These are phyloP conservation scores for Eulithis testata DNA, from an alignment of 2,888 invertebrate species.

Conservation along the genomic window DNA sequence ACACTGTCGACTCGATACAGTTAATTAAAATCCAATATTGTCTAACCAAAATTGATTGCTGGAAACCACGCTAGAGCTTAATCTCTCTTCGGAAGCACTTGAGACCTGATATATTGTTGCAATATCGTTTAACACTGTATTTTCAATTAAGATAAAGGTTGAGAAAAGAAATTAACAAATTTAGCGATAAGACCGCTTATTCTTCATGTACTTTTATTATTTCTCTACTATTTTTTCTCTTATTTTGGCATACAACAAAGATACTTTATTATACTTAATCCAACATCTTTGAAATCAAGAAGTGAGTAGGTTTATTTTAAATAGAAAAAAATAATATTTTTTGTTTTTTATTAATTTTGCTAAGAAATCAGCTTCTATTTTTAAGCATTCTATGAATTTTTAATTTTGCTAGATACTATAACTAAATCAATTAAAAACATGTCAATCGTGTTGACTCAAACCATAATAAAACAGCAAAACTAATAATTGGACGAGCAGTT, in stretches of 20 bases:
- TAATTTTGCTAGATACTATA: no score
- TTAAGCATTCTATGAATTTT: no score
- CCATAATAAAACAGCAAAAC: conserved; percentile 1
- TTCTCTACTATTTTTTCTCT: no score
- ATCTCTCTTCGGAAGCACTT: conserved; percentile 49
- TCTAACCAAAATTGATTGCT: conserved; percentile 82
- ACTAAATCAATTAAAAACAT: not conserved
- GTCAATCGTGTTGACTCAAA: conserved; percentile 2
- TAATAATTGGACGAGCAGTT: conserved; percentile 15
- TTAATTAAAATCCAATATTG: conserved; percentile 85
- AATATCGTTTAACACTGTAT: conserved; percentile 39
- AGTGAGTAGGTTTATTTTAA: no score
- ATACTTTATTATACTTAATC: no score
- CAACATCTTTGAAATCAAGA: no score
- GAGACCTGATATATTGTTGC: conserved; percentile 45
- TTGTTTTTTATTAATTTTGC: no score
- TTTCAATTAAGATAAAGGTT: conserved; percentile 22
- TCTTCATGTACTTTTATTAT: no score
- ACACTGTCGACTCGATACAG: conserved; percentile 66
- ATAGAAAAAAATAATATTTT: no score
- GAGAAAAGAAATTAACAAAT: not conserved
- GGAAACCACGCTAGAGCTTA: conserved; percentile 60
- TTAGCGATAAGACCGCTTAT: no score
- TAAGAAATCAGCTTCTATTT: no score
- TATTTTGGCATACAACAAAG: no score